Evolutionary conservation across 1,140 invertebrate species (phyloP), one percentile per base, ranked within the genome.

Genomic region (Eciton burchellii): DNA sequence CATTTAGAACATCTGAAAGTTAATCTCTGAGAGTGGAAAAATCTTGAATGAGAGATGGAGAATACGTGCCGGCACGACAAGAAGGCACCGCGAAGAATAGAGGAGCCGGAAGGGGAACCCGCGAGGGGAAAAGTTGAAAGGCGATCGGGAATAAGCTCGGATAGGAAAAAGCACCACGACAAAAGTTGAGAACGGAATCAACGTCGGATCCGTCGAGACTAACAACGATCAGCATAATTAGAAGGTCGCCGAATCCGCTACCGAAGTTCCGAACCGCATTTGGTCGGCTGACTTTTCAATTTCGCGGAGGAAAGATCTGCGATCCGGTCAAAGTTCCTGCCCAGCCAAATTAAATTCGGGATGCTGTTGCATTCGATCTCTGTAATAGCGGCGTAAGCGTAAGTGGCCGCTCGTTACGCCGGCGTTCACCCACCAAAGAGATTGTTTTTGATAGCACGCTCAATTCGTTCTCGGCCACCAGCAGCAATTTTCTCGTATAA

Each of bases 161-260:
- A 54, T 35, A 43, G n/a, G 73, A 83, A 84, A 84, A 87, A 87
- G 49, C 76, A 63, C 43, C 65, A 24, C 47, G 74, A 81, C 59
- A 84, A 84, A 88, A 87, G 85, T 84, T 84, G 43, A 16, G 62
- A 79, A 66, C 47, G 43, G 63, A 83, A 68, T 84, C 60, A 85
- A 86, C 72, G 41, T 83, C 21, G 29, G 45, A 66, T 19, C 52
- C 54, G 45, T 49, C 21, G 83, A 79, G 62, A 70, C 81, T 87
- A 87, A 88, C 85, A n/a, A n/a, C n/a, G 76, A 88, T 76, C 72
- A 41, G 57, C 86, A 88, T 88, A 87, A 87, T 88, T 88, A 88
- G 85, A 85, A 56, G 54, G 21, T 57, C 41, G 56, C 14, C 45
- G 71, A 70, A 56, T 59, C 56, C 54, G 59, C 65, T 43, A 14